Base-by-base conservation (phyloP, 2,888 invertebrate species). In the Coenonympha arcania region DNA sequence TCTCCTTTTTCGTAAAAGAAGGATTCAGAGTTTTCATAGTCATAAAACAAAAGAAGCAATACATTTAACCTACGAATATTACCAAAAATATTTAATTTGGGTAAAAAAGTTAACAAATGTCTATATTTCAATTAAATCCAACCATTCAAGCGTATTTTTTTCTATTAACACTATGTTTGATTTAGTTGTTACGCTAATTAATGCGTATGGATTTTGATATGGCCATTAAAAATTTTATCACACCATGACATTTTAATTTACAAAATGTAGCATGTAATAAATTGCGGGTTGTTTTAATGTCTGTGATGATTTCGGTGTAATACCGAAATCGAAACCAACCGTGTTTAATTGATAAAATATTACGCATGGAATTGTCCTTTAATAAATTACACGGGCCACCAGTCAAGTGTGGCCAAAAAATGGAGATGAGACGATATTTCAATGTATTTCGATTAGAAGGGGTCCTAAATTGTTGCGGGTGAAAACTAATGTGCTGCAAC, bases 281-380 rank as follows among this genome's bases (percentile, higher is more conserved):
- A 76, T 76, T 71, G 68, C 64, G 71, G 73, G 68, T 71, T 66
- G 68, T 65, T 72, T 67, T 71, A 76, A 79, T 74, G 74, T 68
- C 68, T n/a, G n/a, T n/a, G n/a, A n/a, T n/a, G n/a, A n/a, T n/a
- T n/a, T 65, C 69, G 64, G 60, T 59, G 63, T 73, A 73, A 78
- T 74, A 67, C 62, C 64, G 60, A 75, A 78, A 78, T 77, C 69
- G 72, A 76, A 80, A 73, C 76, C 72, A 62, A 76, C 76, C 79
- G 74, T 78, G 67, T 64, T 69, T 75, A 83, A 83, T 81, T 79
- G 73, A 79, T 82, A 79, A 85, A 80, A 78, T 83, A 85, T 79
- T 76, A 73, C 69, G 65, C 68, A 71, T 68, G 63, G 66, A 70
- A 71, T 68, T 68, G 68, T 73, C 69, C 69, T 78, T 71, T 78